phyloP scores from a whole-genome alignment of 2,888 invertebrate species.

The Elgonia sp. region DNA sequence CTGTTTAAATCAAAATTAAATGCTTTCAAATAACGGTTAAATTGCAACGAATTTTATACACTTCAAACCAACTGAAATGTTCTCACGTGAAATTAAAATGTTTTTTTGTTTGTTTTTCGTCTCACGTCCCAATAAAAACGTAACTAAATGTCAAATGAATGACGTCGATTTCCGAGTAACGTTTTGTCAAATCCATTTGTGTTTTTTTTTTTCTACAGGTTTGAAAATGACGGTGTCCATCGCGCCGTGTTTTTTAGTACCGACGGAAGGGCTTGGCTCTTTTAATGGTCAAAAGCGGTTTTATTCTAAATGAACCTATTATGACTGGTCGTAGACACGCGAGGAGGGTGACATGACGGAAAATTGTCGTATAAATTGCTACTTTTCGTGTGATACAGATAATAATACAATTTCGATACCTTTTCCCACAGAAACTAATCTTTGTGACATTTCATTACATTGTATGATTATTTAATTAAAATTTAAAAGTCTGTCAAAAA shows the following conservation, averaged over 20 bases:
- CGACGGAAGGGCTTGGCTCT: constrained; percentile 75
- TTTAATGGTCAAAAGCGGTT: constrained; percentile 68
- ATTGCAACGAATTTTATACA: too few species aligned
- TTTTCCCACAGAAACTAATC: constrained; percentile 43
- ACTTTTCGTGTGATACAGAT: constrained; percentile 42
- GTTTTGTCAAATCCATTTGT: constrained; percentile 69
- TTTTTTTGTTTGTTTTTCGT: constrained; percentile 21
- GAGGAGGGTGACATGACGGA: constrained; percentile 57
- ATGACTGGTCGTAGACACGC: constrained; percentile 68
- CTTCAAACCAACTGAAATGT: too few species aligned
- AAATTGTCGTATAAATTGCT: constrained; percentile 52
- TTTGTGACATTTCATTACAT: too few species aligned
- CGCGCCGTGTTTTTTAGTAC: constrained; percentile 52
- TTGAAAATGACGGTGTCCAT: constrained; percentile 36
- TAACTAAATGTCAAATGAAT: constrained; percentile 52
- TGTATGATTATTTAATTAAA: too few species aligned
- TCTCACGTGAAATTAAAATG: too few species aligned
- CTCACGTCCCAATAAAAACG: constrained; percentile 48
- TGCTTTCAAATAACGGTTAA: too few species aligned
- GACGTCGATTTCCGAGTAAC: constrained; percentile 63
- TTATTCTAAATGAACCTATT: constrained; percentile 72
- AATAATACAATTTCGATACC: constrained; percentile 21
- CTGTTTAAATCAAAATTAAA: too few species aligned
- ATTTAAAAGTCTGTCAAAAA: too few species aligned
- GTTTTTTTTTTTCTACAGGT: constrained; percentile 42